Conservation (phyloP, 2,113 vertebrate species). For the Aldabrachelys gigantea region DNA sequence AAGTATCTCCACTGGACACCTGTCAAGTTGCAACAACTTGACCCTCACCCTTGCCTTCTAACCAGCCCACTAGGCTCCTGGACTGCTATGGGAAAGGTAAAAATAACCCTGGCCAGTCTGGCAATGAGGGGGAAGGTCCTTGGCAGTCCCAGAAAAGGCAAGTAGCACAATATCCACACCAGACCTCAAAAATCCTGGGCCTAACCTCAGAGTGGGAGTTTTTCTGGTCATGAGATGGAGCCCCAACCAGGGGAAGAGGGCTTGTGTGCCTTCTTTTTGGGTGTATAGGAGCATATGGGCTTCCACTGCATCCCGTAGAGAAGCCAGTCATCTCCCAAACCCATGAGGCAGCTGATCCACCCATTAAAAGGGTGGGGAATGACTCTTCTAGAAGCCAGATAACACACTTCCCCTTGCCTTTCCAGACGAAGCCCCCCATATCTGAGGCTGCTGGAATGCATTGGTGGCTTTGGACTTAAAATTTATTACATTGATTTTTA, state of each 20-base stretch:
- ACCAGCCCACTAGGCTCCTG: background rate
- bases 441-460: background rate
- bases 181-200: background rate
- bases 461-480: background rate
- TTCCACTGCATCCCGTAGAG: background rate
- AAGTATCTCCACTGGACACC: background rate
- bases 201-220: background rate
- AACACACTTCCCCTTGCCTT: background rate
- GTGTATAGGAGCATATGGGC: background rate
- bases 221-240: background rate
- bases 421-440: background rate
- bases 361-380: background rate
- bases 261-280: background rate
- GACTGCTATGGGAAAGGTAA: background rate
- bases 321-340: background rate
- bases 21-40: background rate
- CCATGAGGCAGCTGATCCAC: background rate
- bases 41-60: background rate
- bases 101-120: background rate
- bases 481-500: background rate
- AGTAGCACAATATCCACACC: background rate
- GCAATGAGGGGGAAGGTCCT: background rate
- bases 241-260: background rate
- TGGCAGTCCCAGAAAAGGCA: background rate
- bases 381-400: background rate